Evolutionary conservation across 2,888 invertebrate genomes (phyloP), one percentile per base, ranked within the genome.

Genomic region (Volucella inflata): DNA sequence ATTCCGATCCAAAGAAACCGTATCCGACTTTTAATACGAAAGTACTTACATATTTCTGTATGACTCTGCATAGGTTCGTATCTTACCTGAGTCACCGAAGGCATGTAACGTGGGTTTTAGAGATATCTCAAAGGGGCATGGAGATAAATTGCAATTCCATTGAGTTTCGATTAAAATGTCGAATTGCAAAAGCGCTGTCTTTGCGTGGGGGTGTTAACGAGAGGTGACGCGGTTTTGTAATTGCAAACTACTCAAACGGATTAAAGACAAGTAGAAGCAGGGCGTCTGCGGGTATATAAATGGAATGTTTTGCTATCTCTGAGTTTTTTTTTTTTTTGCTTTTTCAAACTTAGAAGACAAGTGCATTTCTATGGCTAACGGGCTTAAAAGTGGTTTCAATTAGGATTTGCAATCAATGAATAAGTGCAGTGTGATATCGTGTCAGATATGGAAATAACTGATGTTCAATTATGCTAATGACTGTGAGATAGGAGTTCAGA

Each of bases 131-230:
- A 36, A 67, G 44, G 60, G 17, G 21, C 53, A 44, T 14, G 68
- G 11, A 70, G 51, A 76, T 53, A 51, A 48, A 65, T 68, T 51
- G 64, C 60, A 60, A 80, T 46, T 57, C 51, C 38, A n/a, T 67
- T 44, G 51, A 77, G 14, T 51, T 70, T 71, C 77, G 65, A 81
- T 71, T 77, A 48, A 60, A 72, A 59, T 50, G 55, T 62, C 42
- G 48, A 40, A 67, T 68, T 67, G 67, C 48, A 21, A 55, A 57
- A 60, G 38, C 38, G 9, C 38, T 30, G 30, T 30, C 30, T 30
- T 30, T 36, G 72, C 50, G 65, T 55, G 3, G 57, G 70, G 12
- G 70, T 40, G 59, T 53, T 46, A 53, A n/a, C 46, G 46, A 8
- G 65, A 77, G 64, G 81, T 76, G 70, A 53, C 53, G 64, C 40